Evolutionary conservation across 1,140 invertebrate genomes (phyloP), one percentile per base, ranked within the genome.

Genomic region (Drosophila melanica): DNA sequence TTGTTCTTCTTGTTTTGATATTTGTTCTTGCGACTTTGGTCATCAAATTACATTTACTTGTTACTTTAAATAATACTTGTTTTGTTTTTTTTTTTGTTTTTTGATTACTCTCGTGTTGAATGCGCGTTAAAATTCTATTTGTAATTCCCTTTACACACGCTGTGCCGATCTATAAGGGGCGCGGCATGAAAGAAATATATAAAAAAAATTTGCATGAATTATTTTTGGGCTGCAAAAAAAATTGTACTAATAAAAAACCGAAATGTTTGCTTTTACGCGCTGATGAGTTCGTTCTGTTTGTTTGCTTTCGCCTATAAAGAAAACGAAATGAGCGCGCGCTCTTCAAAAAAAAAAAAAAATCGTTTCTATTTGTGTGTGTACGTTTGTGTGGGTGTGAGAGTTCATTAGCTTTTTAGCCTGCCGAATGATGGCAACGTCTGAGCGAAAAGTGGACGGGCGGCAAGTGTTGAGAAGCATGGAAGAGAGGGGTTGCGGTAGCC

Each of bases 361-460:
- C 35, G 51, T 37, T 37, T 62, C 37, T 30, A 11, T 45, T 4
- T 42, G 23, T 37, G 10, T 14, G 23, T 44, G 18, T 44, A n/a
- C 16, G 55, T 44, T 57, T 44, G 27, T 30, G 57, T 54, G 12
- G 37, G 20, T 41, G 39, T 63, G 58, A 47, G 59, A 69, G 66
- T 69, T 69, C 66, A 69, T 69, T 69, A 69, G 58, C 66, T 69
- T 69, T 63, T 69, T 50, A 58, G 42, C 41, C 16, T 37, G 42
- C 30, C 33, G 35, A 37, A 11, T 51, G 27, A 16, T 18, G 18
- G 2, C 10, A 6, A 12, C 7, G 16, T 27, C n/a, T 20, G n/a
- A 12, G 62, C 41, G 39, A 16, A 35, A 12, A 20, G 44, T 16
- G 18, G 23, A 12, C n/a, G n/a, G n/a, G n/a, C n/a, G n/a, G n/a